These are phyloP conservation scores for Enteromius radiatus DNA, from an alignment of 2,797 vertebrate genomes.

Conservation along the genomic window DNA sequence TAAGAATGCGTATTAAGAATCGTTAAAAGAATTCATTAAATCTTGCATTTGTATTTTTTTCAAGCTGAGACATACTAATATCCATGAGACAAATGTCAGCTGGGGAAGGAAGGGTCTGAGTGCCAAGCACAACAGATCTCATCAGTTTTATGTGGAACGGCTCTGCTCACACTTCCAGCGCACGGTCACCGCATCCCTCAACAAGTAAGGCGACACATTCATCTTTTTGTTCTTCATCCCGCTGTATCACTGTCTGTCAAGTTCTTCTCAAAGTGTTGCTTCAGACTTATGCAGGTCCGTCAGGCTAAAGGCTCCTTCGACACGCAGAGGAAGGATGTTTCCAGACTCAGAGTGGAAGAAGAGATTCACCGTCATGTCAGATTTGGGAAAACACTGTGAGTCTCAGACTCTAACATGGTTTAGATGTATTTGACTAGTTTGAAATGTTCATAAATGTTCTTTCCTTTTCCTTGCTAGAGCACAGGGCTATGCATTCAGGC, in stretches of 20 bases:
- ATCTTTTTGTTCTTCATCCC: neutral
- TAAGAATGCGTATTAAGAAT: neutral
- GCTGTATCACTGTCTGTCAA: neutral
- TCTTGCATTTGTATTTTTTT: neutral
- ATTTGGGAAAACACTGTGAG: constrained; percentile 69
- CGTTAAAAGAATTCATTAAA: neutral
- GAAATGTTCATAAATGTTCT: neutral
- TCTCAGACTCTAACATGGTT: constrained; percentile 5
- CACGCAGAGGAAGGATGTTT: constrained; percentile 62
- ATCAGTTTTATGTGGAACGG: constrained; percentile 70
- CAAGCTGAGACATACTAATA: constrained; percentile 75
- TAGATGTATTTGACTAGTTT: neutral
- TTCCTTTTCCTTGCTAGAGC: constrained; percentile 56
- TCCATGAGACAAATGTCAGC: constrained; percentile 70
- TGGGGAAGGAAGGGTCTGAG: constrained; percentile 73
- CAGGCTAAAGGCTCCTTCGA: constrained; percentile 56
- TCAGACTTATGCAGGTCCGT: constrained; percentile 63
- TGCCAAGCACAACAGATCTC: constrained; percentile 68
- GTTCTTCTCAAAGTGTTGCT: constrained; percentile 17
- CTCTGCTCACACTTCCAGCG: constrained; percentile 71
- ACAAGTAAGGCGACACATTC: constrained; percentile 58
- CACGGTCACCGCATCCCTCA: constrained; percentile 66
- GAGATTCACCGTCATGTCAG: constrained; percentile 68
- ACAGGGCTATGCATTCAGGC: constrained; percentile 63
- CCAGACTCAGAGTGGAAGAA: constrained; percentile 60